Evolutionary conservation across 2,113 vertebrate species (phyloP).

Genomic region (Pollimyrus isidori): DNA sequence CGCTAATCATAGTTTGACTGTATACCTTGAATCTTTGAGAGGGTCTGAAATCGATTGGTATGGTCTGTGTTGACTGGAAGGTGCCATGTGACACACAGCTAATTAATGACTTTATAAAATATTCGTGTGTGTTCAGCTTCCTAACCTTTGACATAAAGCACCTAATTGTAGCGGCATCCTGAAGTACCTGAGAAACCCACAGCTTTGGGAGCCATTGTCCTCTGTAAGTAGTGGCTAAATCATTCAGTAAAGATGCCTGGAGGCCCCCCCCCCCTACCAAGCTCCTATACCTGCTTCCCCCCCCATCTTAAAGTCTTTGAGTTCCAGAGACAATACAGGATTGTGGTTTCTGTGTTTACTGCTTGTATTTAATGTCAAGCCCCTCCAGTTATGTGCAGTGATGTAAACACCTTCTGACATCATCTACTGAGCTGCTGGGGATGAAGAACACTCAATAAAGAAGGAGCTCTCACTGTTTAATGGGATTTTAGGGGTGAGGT

Average conservation of each 20-base stretch:
- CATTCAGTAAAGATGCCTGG: background rate
- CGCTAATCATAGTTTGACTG: background rate
- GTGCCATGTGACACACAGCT: background rate
- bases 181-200: background rate
- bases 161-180: background rate
- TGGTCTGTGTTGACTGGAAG: background rate
- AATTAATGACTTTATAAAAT: too few relatives aligned
- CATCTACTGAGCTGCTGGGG: background rate
- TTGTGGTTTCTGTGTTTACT: background rate
- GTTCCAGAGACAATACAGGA: background rate
- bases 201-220: background rate
- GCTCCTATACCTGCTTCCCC: background rate
- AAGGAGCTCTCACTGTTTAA: background rate
- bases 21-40: background rate
- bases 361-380: background rate
- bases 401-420: conserved; percentile 1
- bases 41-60: background rate
- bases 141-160: background rate
- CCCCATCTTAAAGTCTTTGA: background rate
- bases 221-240: background rate
- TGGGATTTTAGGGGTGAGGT: background rate
- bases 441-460: background rate
- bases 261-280: background rate
- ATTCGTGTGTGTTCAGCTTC: background rate
- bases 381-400: background rate